A percentile compares a stretch with the other conserved stretches of the same genome.
phyloP scores from a whole-genome alignment of 2,797 vertebrate genomes.

The Takifugu rubripes region DNA sequence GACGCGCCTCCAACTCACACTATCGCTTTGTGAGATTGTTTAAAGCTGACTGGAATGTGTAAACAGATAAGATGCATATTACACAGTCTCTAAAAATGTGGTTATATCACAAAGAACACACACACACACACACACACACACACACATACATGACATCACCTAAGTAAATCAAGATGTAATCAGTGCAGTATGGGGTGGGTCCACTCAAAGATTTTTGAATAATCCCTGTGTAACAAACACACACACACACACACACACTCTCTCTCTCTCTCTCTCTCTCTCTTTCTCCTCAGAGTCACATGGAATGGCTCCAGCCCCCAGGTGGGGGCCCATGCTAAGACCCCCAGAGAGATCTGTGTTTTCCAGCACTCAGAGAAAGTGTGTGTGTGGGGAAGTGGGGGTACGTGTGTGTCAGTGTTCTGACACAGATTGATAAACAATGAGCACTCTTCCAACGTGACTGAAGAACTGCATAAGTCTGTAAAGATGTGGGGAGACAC shows the following conservation, averaged over 20 bases:
- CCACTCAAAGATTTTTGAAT: slow-evolving; percentile 21
- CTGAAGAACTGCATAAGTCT: background rate
- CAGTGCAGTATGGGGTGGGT: slow-evolving; percentile 24
- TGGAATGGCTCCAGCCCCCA: slow-evolving; percentile 19
- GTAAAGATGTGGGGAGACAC: background rate
- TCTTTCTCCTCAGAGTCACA: slow-evolving; percentile 9
- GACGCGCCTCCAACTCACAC: background rate
- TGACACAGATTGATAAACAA: background rate
- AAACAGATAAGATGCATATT: slow-evolving; percentile 56
- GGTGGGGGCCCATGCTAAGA: slow-evolving; percentile 44
- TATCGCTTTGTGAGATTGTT: slow-evolving; percentile 19
- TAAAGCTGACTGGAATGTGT: slow-evolving; percentile 48
- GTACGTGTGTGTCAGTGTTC: background rate
- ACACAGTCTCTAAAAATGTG: slow-evolving; percentile 18
- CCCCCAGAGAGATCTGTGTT: slow-evolving; percentile 27
- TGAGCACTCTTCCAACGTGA: slow-evolving; percentile 1
- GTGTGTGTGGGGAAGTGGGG: slow-evolving; percentile 7
- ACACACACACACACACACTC: slow-evolving; percentile 15
- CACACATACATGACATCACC: slow-evolving; percentile 39
- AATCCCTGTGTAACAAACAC: slow-evolving; percentile 6
- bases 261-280: too few species aligned
- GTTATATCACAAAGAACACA: slow-evolving; percentile 36
- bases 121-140: slow-evolving; percentile 5
- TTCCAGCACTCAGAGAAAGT: slow-evolving; percentile 19
- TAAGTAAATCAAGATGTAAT: slow-evolving; percentile 60